phyloP scores from a whole-genome alignment of 2,113 vertebrate genomes.

The Panthera tigris region DNA sequence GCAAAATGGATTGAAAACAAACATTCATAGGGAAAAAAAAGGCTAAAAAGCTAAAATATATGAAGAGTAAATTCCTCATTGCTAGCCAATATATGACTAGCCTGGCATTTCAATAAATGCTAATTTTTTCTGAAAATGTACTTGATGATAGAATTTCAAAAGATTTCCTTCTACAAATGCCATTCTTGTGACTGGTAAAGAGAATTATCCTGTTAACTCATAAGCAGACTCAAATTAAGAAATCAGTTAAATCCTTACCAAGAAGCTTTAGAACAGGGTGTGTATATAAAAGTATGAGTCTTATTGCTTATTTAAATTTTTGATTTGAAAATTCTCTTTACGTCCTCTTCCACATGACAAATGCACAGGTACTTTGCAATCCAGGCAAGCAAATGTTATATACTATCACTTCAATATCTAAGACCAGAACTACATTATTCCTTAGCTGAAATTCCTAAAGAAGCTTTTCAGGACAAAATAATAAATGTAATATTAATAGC shows the following conservation, averaged over 20 bases:
- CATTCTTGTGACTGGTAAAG: neutral
- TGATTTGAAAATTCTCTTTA: slow-evolving; percentile 14
- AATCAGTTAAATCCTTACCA: neutral
- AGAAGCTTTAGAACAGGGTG: neutral
- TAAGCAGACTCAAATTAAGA: neutral
- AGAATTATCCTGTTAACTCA: neutral
- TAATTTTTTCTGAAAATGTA: neutral
- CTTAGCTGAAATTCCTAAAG: neutral
- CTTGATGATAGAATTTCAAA: neutral
- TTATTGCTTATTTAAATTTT: slow-evolving; percentile 1
- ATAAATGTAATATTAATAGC: neutral
- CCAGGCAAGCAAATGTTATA: neutral
- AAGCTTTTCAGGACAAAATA: neutral
- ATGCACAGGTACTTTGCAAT: neutral
- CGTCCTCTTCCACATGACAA: neutral
- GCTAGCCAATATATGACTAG: neutral
- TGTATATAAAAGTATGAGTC: neutral
- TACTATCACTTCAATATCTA: neutral
- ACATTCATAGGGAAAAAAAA: neutral
- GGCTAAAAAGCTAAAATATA: neutral
- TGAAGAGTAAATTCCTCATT: neutral
- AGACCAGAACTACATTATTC: neutral
- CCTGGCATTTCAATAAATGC: neutral
- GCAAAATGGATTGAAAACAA: neutral
- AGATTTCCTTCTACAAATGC: neutral